Conservation (phyloP, 37 sponge, comb jelly and placozoan genomes). For the Cliona cf. orientalis region DNA sequence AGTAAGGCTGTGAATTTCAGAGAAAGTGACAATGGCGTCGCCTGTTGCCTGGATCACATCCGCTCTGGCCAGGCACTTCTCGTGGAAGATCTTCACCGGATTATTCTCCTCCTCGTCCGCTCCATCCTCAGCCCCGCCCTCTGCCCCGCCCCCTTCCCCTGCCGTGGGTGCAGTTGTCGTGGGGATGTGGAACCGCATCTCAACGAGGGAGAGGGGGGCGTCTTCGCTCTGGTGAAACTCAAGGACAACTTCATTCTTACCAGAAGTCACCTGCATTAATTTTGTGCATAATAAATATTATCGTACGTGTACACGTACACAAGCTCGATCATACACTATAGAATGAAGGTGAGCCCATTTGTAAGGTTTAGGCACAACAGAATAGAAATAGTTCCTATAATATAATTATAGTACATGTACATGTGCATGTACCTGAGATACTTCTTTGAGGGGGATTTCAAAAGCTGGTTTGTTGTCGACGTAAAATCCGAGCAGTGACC, state of each 20-base stretch:
- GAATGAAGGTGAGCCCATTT: no score
- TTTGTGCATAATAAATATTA: neutral
- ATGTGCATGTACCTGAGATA: constrained; percentile 59
- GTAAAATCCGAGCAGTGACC: constrained; percentile 83
- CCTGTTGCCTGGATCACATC: constrained; percentile 95
- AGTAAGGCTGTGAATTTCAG: constrained; percentile 82
- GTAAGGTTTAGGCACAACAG: no score
- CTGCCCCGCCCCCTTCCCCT: constrained; percentile 28
- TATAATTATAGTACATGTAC: neutral
- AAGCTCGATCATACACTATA: neutral
- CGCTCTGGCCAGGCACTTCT: constrained; percentile 83
- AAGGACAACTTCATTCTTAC: constrained; percentile 97
- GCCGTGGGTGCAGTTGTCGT: constrained; percentile 46
- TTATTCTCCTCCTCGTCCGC: constrained; percentile 6
- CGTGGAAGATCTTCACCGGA: constrained; percentile 74
- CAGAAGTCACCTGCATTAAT: constrained; percentile 62
- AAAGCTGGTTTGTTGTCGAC: constrained; percentile 91
- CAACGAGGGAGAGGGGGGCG: constrained; percentile 86
- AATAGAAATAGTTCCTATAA: no score
- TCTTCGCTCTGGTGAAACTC: constrained; percentile 96
- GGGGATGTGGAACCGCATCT: constrained; percentile 98
- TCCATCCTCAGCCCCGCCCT: neutral
- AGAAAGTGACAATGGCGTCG: constrained; percentile 92
- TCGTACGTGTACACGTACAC: neutral
- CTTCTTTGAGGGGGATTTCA: constrained; percentile 93